Evolutionary conservation across 2,888 invertebrate genomes (phyloP).

Genomic region (Sepiola atlantica): DNA sequence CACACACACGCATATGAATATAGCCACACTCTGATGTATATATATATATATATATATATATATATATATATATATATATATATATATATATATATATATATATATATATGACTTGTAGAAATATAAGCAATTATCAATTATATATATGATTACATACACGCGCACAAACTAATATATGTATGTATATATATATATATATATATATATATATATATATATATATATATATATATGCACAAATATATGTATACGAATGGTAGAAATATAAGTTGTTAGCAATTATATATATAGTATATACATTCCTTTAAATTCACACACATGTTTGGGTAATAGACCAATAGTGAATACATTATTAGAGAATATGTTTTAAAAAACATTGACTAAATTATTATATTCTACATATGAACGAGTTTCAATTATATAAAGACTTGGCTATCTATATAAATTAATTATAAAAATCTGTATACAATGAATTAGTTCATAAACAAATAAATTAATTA

Average conservation of each 20-base stretch:
- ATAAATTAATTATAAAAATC: too few relatives aligned
- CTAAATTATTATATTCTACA: too few relatives aligned
- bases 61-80: constrained; percentile 32
- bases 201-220: neutral
- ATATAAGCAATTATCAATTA: neutral
- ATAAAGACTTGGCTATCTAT: neutral
- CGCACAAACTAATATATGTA: neutral
- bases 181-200: neutral
- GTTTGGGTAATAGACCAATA: neutral
- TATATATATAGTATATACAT: neutral
- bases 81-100: constrained; percentile 5
- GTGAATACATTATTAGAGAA: neutral
- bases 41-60: constrained; percentile 32
- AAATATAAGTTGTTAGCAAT: neutral
- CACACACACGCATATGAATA: neutral
- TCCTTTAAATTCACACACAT: too few relatives aligned
- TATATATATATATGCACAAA: neutral
- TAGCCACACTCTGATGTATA: neutral
- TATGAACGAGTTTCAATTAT: neutral
- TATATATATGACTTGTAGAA: neutral
- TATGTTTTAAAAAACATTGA: too few relatives aligned
- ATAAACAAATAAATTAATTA: too few relatives aligned
- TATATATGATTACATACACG: neutral
- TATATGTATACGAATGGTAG: neutral
- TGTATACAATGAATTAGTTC: too few relatives aligned